These are phyloP conservation scores for Geococcyx californianus DNA, from an alignment of 2,113 vertebrate genomes.

Conservation along the genomic window DNA sequence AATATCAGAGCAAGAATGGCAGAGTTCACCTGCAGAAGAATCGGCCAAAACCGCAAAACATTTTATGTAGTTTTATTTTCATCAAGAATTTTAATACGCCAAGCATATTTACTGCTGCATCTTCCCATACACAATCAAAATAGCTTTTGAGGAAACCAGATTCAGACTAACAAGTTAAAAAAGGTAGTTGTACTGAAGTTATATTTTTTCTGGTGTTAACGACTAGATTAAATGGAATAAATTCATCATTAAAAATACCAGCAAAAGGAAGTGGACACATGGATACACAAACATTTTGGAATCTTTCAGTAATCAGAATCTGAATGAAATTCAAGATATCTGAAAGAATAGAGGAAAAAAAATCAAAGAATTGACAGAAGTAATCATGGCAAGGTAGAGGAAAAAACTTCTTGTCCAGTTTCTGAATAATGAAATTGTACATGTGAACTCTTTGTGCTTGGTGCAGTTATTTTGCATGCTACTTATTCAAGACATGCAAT, in stretches of 20 bases:
- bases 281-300: background rate
- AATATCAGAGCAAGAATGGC: background rate
- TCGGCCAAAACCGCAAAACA: background rate
- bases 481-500: background rate
- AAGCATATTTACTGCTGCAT: background rate
- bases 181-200: background rate
- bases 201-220: background rate
- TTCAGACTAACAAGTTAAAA: background rate
- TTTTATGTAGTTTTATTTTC: background rate
- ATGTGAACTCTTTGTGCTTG: background rate
- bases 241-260: background rate
- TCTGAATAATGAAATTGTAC: background rate
- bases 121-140: background rate
- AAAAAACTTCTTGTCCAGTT: background rate
- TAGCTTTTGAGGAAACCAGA: background rate
- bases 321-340: background rate
- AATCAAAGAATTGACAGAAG: background rate
- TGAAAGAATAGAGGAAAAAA: background rate
- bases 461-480: background rate
- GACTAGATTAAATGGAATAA: background rate
- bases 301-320: background rate
- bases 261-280: background rate
- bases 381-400: background rate
- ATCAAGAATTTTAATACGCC: background rate
- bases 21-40: background rate